Conservation (phyloP, 2,888 invertebrate genomes). For the Disparrhopalites patrizii region DNA sequence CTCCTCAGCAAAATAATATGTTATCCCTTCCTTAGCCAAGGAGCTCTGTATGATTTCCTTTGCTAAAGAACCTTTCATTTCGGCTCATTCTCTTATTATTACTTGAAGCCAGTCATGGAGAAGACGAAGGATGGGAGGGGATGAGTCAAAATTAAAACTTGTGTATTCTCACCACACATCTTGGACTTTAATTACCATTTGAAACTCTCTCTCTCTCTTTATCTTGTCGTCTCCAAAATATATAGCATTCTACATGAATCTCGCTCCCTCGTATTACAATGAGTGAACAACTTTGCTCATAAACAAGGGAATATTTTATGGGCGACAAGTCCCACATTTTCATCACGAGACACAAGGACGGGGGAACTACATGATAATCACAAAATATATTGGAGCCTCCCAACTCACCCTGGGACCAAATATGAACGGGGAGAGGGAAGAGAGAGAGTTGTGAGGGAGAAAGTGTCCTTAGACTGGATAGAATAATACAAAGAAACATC, state of each 20-base stretch:
- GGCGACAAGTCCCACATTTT: constrained; percentile 5
- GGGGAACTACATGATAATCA: constrained; percentile 7
- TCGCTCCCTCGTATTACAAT: too few species aligned
- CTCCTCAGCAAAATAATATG: constrained; percentile 9
- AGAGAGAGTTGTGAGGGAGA: neutral
- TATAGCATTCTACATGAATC: too few species aligned
- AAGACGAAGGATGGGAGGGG: neutral
- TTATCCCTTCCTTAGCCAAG: too few species aligned
- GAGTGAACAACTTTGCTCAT: neutral
- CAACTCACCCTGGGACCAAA: neutral
- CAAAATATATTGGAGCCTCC: neutral
- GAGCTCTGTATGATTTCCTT: too few species aligned
- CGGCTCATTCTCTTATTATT: too few species aligned
- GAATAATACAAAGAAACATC: constrained; percentile 3
- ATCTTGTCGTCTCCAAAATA: too few species aligned
- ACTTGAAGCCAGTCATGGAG: too few species aligned
- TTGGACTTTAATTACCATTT: neutral
- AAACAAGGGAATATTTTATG: constrained; percentile 11
- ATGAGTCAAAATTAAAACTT: too few species aligned
- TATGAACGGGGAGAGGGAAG: neutral
- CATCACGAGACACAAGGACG: too few species aligned
- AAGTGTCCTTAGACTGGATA: neutral
- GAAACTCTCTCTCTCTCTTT: neutral
- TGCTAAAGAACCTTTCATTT: too few species aligned
- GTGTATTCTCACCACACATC: constrained; percentile 8